Base-by-base conservation (phyloP, 1,140 invertebrate genomes). In the Danaus plexippus region DNA sequence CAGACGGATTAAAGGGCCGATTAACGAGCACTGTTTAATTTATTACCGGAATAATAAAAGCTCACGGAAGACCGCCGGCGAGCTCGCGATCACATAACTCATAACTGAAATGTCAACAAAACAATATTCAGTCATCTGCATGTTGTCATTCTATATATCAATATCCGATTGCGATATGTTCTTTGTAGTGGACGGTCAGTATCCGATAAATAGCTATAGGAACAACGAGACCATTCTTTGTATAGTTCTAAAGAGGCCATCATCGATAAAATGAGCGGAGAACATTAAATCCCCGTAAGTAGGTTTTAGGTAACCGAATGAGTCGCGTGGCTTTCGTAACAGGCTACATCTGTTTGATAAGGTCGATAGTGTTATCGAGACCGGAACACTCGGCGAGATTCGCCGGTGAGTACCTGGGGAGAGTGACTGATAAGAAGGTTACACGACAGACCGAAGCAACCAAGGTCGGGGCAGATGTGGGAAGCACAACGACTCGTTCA, bases 391-490 rank as follows among this genome's bases (percentile, higher is more conserved):
- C 53, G 68, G 74, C 64, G 57, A 74, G 77, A 82, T 80, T 82
- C 61, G 73, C 73, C 72, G 71, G 75, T 70, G 63, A 73, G 67
- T 43, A 69, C 71, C 70, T 72, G 66, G 72, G 68, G 66, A 76
- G 73, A 67, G 66, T 82, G 81, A 80, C 81, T 77, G 81, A 85
- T 85, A 85, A 82, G 73, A 68, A 71, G 69, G 79, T 81, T 80
- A 82, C 75, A 74, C 79, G 77, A 80, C 75, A 70, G 67, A 67
- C 78, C 69, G 65, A 55, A 65, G 75, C 67, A 78, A 71, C 79
- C 80, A 84, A 82, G 80, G 80, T 80, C 79, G 80, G 65, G 71
- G 73, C 82, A 85, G 82, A 83, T 85, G 82, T 83, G 82, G 79
- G 80, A 83, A 85, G 79, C 69, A 85, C 72, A 85, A 71, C 77